phyloP scores from a whole-genome alignment of 2,113 vertebrate genomes.

The Jaculus jaculus region DNA sequence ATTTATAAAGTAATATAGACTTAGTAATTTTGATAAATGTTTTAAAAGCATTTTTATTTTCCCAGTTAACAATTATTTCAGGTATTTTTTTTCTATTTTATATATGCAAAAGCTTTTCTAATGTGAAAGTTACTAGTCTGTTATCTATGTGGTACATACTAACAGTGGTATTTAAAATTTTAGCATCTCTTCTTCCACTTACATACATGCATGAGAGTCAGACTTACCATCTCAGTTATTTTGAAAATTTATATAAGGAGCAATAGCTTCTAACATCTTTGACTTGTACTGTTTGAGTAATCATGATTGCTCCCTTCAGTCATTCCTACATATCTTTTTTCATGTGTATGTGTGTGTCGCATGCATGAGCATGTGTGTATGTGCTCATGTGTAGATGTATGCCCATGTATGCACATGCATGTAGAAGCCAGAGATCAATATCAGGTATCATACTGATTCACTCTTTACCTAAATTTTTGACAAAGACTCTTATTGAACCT shows the following conservation, averaged over 20 bases:
- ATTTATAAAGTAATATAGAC: neutral
- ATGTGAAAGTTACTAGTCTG: no score
- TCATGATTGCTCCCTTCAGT: neutral
- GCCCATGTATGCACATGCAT: no score
- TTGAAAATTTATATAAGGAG: neutral
- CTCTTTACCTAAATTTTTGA: no score
- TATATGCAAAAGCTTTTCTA: neutral
- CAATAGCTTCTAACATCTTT: neutral
- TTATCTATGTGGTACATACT: neutral
- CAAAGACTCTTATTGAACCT: no score
- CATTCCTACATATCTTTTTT: neutral
- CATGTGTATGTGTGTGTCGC: no score
- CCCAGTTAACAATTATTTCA: neutral
- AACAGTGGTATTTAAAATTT: neutral
- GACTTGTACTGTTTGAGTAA: neutral
- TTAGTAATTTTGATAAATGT: neutral
- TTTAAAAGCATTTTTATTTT: neutral
- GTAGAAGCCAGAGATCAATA: no score
- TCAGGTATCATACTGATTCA: no score
- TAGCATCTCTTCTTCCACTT: neutral
- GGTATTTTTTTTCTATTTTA: neutral
- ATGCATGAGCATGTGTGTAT: no score
- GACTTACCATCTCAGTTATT: neutral
- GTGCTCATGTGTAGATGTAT: no score
- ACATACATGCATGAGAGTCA: neutral